These are phyloP conservation scores for Siderastrea siderea DNA, from an alignment of 92 coral and sea anemone species.

Conservation along the genomic window DNA sequence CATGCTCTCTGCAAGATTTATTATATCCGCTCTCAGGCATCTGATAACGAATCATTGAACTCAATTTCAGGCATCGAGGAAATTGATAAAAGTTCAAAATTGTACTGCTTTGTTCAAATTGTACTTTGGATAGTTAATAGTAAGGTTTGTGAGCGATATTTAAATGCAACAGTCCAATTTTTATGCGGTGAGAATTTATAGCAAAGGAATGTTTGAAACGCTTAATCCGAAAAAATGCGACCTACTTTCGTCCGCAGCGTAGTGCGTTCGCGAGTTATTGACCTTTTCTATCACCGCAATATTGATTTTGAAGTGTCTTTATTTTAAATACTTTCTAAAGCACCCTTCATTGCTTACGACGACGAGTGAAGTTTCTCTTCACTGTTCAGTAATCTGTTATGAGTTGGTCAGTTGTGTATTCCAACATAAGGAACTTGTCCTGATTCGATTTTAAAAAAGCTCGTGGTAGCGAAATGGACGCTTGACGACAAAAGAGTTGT, in stretches of 20 bases:
- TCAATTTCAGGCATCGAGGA: too few relatives aligned
- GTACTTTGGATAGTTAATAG: background rate
- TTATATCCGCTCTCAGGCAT: too few relatives aligned
- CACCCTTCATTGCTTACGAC: background rate
- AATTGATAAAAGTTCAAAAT: background rate
- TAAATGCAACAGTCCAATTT: background rate
- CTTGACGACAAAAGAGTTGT: too few relatives aligned
- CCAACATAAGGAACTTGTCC: background rate
- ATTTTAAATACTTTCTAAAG: background rate
- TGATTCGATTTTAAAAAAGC: background rate
- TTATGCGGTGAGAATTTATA: background rate
- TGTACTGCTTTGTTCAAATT: background rate
- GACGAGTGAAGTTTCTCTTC: slow-evolving; percentile 2
- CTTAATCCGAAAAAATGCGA: background rate
- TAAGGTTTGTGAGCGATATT: background rate
- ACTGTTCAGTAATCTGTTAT: background rate
- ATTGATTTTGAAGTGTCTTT: background rate
- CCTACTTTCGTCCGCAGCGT: background rate
- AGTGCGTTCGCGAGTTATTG: background rate
- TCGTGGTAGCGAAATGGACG: too few relatives aligned
- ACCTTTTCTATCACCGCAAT: background rate
- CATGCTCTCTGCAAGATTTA: too few relatives aligned
- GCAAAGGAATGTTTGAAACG: slow-evolving; percentile 16
- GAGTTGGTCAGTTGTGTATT: background rate
- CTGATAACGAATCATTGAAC: too few relatives aligned